Evolutionary conservation across 2,113 vertebrate genomes (phyloP), one percentile per base, ranked within the genome.

Genomic region (Polyodon spathula): DNA sequence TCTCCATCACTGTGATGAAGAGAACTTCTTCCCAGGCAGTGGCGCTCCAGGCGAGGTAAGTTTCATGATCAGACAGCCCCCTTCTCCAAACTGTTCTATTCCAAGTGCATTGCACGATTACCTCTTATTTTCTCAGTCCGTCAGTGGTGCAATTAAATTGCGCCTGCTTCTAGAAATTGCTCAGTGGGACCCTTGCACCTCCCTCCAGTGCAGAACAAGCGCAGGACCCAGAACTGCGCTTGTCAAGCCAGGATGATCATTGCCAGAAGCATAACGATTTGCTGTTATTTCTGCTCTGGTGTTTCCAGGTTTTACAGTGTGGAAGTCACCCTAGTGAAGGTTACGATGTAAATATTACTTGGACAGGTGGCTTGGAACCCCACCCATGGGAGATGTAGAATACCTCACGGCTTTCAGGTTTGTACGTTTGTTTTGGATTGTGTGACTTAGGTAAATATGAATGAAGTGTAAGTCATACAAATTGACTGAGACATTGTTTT

Each of bases 41-140:
- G 88, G 87, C 89, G 90, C 88, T 90, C 89, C 80, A 91, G 88
- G 96, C 91, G 93, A 94, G 92, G 89, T 91, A 81, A 80, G 84
- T 94, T 95, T 93, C 92, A 91, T 82, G 77, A 14, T 54, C 53
- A 17, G 15, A 84, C 79, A 85, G 81, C 76, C 83, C 62, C 63
- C 78, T 77, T 71, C 79, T 75, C 86, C 88, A 83, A 85, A 85
- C 85, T 84, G 76, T 83, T 80, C 76, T 77, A 76, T 78, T 89
- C 59, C 67, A 88, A 91, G 88, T 88, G 88, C 86, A 44, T 89
- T 81, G 79, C 80, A 76, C 88, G 84, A 92, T 93, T 87, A 84
- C 85, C 82, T 81, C 72, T 84, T 84, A 85, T 91, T 88, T 90
- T 92, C 83, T 88, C 77, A 62, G 77, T 86, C 85, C 81, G 89